A percentile compares a stretch with the other conserved stretches of the same genome.
phyloP scores from a whole-genome alignment of 2,888 invertebrate species.

The Phymatocera aterrima region DNA sequence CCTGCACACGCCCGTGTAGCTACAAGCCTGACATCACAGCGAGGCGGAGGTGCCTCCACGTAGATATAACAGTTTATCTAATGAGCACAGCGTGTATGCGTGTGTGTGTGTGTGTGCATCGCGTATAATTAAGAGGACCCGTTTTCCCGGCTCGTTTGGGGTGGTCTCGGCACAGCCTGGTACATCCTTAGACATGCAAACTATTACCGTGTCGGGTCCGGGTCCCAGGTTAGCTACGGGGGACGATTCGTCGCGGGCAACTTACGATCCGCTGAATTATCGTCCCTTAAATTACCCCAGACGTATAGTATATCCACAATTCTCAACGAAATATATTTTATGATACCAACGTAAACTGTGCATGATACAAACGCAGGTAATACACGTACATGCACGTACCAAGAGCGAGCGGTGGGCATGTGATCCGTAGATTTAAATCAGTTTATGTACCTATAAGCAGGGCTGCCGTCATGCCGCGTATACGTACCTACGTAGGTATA shows the following conservation, averaged over 20 bases:
- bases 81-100: neutral
- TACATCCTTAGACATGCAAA: slow-evolving; percentile 44
- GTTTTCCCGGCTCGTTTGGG: slow-evolving; percentile 40
- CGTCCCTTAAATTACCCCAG: slow-evolving; percentile 18
- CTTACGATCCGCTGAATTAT: slow-evolving; percentile 32
- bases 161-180: slow-evolving; percentile 36
- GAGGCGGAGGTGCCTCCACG: too few species aligned
- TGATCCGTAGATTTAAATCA: slow-evolving; percentile 37
- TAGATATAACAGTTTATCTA: neutral
- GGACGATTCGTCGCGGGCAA: slow-evolving; percentile 28
- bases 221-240: neutral
- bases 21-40: too few species aligned
- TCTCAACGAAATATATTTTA: slow-evolving; percentile 11
- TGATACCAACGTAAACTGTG: too few species aligned
- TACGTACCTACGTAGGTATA: too few species aligned
- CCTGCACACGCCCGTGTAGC: too few species aligned
- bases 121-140: slow-evolving; percentile 41
- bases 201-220: slow-evolving; percentile 19
- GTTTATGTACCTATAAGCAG: too few species aligned
- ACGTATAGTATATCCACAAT: slow-evolving; percentile 19
- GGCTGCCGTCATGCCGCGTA: neutral
- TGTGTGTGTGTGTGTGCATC: neutral
- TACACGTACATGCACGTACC: neutral
- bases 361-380: too few species aligned
- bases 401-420: too few species aligned